A percentile compares a stretch with the other conserved stretches of the same genome.
phyloP scores from a whole-genome alignment of 92 coral and sea anemone genomes.

The Parazoanthus swiftii region DNA sequence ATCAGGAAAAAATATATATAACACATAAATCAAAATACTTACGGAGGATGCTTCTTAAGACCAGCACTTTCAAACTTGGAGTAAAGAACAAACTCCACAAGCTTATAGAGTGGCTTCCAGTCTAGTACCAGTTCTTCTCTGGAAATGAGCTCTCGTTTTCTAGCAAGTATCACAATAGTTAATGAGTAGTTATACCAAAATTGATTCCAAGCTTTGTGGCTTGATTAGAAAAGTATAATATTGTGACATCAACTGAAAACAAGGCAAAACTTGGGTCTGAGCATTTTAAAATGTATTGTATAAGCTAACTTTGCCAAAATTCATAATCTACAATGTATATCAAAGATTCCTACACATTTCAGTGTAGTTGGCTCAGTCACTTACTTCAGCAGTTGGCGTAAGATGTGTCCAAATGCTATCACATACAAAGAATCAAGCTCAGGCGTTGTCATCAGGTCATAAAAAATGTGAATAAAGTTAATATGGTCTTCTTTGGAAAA shows the following conservation, averaged over 20 bases:
- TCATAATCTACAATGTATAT: no score
- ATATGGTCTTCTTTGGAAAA: constrained; percentile 95
- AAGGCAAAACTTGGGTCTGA: no score
- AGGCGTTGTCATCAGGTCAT: constrained; percentile 76
- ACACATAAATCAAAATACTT: constrained; percentile 36
- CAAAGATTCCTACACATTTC: no score
- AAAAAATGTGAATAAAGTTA: constrained; percentile 77
- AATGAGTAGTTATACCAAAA: no score
- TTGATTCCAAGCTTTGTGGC: no score
- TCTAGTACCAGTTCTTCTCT: constrained; percentile 86
- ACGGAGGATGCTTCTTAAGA: constrained; percentile 87
- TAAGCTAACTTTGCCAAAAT: no score
- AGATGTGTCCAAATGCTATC: constrained; percentile 85
- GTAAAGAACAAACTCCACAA: constrained; percentile 77
- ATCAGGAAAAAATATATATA: background rate
- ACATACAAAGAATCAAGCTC: constrained; percentile 86
- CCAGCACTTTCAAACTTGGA: constrained; percentile 90
- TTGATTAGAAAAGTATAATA: no score
- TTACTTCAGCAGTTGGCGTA: constrained; percentile 85
- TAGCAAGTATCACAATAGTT: constrained; percentile 12
- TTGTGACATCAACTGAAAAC: no score
- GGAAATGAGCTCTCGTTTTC: constrained; percentile 84
- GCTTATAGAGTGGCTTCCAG: constrained; percentile 83
- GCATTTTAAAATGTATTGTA: no score
- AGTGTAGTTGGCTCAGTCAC: background rate